Evolutionary conservation across 2,797 vertebrate genomes (phyloP).

Genomic region (Scolopax rusticola): DNA sequence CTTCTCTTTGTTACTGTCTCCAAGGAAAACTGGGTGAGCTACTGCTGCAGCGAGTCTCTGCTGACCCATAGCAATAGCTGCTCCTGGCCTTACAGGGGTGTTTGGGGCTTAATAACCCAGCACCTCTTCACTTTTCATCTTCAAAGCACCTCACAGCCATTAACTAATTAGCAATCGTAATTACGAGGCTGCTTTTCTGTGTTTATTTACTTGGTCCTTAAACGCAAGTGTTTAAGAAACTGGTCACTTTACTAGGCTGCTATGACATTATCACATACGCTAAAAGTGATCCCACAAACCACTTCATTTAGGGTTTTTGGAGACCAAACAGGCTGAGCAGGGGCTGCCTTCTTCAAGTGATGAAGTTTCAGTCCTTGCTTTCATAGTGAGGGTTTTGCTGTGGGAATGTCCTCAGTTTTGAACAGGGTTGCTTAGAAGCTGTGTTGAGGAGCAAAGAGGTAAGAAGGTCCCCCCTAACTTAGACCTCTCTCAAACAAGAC

Average conservation of each 20-base stretch:
- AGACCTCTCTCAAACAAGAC: not conserved
- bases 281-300: not conserved
- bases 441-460: not conserved
- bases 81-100: not conserved
- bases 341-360: not conserved
- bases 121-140: slow-evolving; percentile 9
- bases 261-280: not conserved
- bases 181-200: not conserved
- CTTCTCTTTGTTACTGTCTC: not conserved
- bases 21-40: not conserved
- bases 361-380: not conserved
- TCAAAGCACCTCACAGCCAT: slow-evolving; percentile 33
- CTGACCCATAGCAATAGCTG: not conserved
- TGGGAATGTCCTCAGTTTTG: not conserved
- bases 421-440: not conserved
- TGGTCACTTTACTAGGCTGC: not conserved
- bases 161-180: slow-evolving; percentile 49
- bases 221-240: not conserved
- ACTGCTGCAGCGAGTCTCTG: not conserved
- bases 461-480: not conserved
- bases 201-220: not conserved
- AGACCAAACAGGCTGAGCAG: not conserved
- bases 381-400: not conserved
- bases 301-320: not conserved
- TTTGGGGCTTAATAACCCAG: not conserved